Conservation (phyloP, 2,113 vertebrate genomes). For the Strix aluco region DNA sequence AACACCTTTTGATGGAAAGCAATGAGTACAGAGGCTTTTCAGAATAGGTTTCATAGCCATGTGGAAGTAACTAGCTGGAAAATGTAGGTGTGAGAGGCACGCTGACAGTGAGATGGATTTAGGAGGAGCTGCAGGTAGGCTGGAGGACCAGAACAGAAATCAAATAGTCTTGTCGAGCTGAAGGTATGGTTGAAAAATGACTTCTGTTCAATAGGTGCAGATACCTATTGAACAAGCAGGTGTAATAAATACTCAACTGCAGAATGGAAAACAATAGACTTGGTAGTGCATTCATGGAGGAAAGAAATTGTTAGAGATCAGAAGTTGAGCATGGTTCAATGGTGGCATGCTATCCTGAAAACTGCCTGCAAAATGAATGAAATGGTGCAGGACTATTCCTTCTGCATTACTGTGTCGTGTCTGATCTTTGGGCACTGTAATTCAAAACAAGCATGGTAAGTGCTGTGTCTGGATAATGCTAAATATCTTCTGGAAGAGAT, state of each 20-base stretch:
- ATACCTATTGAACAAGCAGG: neutral
- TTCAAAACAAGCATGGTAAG: neutral
- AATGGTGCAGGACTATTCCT: neutral
- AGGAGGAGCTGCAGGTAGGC: neutral
- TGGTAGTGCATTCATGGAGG: neutral
- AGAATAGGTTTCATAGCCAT: neutral
- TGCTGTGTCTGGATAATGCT: neutral
- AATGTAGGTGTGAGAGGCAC: fast-evolving
- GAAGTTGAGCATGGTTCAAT: neutral
- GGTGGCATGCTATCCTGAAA: neutral
- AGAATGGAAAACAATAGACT: neutral
- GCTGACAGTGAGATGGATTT: neutral
- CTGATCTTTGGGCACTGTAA: neutral
- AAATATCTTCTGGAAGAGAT: neutral
- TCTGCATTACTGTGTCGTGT: neutral
- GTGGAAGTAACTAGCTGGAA: neutral
- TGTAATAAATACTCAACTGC: neutral
- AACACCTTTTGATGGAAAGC: neutral
- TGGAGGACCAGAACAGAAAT: neutral
- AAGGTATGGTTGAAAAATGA: neutral
- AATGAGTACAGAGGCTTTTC: neutral
- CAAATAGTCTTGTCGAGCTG: neutral
- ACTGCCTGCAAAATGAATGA: neutral
- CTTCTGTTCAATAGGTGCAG: neutral
- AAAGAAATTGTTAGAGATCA: neutral